phyloP scores from a whole-genome alignment of 2,113 vertebrate genomes.

The Centropus bengalensis region DNA sequence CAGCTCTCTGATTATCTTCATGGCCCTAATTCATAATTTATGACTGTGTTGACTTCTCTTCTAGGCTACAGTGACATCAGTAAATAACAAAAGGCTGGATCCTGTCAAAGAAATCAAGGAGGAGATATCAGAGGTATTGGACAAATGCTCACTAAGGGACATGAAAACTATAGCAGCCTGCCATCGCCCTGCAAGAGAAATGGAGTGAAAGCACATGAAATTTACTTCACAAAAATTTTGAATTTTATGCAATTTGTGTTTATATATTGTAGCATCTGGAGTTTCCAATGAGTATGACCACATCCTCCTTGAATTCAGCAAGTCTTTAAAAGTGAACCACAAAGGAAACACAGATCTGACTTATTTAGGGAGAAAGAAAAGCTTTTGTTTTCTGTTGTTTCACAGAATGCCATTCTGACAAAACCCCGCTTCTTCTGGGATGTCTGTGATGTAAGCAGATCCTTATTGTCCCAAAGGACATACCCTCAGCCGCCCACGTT shows the following conservation, averaged over 20 bases:
- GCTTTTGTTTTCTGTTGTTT: conserved; percentile 52
- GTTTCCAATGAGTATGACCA: conserved; percentile 37
- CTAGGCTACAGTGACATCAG: conserved; percentile 63
- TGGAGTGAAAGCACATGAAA: neutral
- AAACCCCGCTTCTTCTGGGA: neutral
- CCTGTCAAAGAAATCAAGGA: conserved; percentile 34
- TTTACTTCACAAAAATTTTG: conserved; percentile 31
- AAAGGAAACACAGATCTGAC: conserved; percentile 28
- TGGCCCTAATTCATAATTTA: conserved; percentile 27
- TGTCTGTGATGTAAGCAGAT: neutral
- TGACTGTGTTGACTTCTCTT: conserved; percentile 54
- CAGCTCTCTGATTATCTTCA: too few relatives aligned
- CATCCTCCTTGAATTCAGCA: conserved; percentile 34
- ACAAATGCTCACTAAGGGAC: neutral
- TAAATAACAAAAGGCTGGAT: conserved; percentile 50
- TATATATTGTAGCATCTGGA: conserved; percentile 31
- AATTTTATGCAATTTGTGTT: conserved; percentile 26
- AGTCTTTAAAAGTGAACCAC: conserved; percentile 39
- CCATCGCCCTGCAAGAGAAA: conserved; percentile 25
- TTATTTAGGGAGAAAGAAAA: conserved; percentile 40
- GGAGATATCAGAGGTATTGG: neutral
- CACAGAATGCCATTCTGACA: conserved; percentile 17
- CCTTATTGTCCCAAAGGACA: neutral
- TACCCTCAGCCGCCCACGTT: neutral
- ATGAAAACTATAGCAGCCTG: neutral